A percentile compares a stretch with the other conserved stretches of the same genome.
phyloP scores from a whole-genome alignment of 2,797 vertebrate genomes.

The Coccyzus lansbergi region DNA sequence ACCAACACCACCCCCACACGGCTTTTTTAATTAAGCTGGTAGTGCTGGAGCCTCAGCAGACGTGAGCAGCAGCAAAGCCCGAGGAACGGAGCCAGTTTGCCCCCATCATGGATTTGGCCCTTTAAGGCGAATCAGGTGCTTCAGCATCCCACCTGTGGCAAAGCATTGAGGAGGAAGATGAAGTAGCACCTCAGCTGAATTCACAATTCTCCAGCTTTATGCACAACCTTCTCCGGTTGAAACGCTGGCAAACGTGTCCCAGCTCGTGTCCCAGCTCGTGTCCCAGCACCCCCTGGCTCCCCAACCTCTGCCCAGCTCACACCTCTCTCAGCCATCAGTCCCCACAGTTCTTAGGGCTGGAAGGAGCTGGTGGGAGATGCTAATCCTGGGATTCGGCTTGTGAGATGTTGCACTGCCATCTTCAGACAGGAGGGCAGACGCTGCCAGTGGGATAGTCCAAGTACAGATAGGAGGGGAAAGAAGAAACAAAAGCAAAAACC shows the following conservation, averaged over 20 bases:
- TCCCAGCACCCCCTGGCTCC: not conserved
- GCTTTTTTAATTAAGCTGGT: not conserved
- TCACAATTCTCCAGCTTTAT: not conserved
- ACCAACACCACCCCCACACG: not conserved
- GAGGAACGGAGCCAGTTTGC: not conserved
- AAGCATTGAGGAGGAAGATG: not conserved
- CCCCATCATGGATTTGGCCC: not conserved
- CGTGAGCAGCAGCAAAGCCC: not conserved
- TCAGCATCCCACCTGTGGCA: not conserved
- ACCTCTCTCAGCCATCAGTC: not conserved
- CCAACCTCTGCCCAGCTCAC: not conserved
- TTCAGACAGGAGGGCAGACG: slow-evolving; percentile 56
- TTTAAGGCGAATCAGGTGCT: accelerated
- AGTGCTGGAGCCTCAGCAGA: not conserved
- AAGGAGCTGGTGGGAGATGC: not conserved
- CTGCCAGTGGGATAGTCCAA: accelerated
- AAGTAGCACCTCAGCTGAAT: not conserved
- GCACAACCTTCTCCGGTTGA: not conserved
- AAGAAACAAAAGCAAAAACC: not conserved
- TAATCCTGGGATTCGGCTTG: not conserved
- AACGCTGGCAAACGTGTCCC: not conserved
- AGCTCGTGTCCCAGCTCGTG: not conserved
- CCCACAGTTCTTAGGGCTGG: not conserved
- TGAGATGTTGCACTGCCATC: slow-evolving; percentile 65
- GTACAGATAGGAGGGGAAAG: accelerated